phyloP scores from a whole-genome alignment of 2,113 vertebrate species.

The Shinisaurus crocodilurus region DNA sequence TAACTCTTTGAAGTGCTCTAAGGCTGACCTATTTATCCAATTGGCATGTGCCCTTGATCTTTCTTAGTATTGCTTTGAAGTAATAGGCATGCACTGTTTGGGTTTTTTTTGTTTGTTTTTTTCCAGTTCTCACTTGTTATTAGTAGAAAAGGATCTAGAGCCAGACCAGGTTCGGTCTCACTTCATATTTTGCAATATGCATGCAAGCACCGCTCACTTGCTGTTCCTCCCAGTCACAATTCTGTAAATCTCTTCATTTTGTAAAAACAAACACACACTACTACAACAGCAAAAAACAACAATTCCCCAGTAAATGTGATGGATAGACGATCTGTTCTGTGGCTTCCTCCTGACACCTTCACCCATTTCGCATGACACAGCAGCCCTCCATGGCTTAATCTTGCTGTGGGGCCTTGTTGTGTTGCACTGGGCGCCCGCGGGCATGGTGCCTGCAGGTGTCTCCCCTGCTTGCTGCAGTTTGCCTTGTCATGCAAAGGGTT shows the following conservation, averaged over 20 bases:
- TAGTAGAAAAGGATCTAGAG: not conserved
- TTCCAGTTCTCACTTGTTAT: not conserved
- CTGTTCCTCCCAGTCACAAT: not conserved
- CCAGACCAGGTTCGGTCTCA: not conserved
- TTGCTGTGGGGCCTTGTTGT: no score
- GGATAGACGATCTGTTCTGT: no score
- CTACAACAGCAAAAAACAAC: no score
- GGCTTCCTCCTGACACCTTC: not conserved
- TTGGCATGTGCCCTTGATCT: not conserved
- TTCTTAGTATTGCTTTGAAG: constrained; percentile 18
- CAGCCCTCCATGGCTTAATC: no score
- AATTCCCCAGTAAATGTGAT: not conserved
- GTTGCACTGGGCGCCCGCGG: no score
- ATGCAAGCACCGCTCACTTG: not conserved
- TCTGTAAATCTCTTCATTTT: not conserved
- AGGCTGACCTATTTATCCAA: constrained; percentile 7
- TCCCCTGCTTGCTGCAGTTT: no score
- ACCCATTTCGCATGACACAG: no score
- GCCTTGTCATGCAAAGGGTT: no score
- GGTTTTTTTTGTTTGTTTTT: not conserved
- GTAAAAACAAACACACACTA: not conserved
- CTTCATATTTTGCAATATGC: not conserved
- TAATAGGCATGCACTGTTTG: not conserved
- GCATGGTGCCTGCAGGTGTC: no score
- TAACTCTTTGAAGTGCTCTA: constrained; percentile 17